Evolutionary conservation across 2,888 invertebrate species (phyloP).

Genomic region (Plagiodera versicolora): DNA sequence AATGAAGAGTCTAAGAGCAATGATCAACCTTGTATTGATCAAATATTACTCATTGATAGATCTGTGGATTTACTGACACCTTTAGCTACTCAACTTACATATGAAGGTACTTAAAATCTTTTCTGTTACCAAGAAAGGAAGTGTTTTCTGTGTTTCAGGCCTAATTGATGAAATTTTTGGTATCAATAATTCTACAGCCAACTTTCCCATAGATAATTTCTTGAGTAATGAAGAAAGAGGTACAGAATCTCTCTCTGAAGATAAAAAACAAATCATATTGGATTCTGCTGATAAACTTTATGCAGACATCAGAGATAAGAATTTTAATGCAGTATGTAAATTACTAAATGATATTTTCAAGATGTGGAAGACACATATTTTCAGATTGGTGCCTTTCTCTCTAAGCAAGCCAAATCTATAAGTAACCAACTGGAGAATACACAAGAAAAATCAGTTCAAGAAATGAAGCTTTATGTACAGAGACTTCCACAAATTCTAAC

Average conservation of each 20-base stretch:
- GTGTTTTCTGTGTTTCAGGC: constrained; percentile 49
- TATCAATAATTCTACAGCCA: constrained; percentile 78
- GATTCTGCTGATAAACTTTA: constrained; percentile 90
- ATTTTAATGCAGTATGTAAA: constrained; percentile 74
- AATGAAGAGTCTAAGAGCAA: constrained; percentile 52
- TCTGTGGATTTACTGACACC: constrained; percentile 90
- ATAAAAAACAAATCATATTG: constrained; percentile 75
- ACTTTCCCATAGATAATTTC: constrained; percentile 86
- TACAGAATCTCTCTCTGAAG: constrained; percentile 62
- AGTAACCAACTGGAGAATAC: constrained; percentile 83
- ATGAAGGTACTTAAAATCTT: constrained; percentile 65
- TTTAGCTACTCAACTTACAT: constrained; percentile 92
- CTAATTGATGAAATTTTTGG: constrained; percentile 94
- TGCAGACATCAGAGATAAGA: constrained; percentile 87
- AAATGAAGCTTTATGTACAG: constrained; percentile 91
- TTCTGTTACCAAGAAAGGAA: not conserved
- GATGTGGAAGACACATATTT: not conserved
- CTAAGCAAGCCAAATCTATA: constrained; percentile 84
- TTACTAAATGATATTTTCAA: not conserved
- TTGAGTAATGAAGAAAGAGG: constrained; percentile 66
- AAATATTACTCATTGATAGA: constrained; percentile 87
- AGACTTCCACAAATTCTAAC: constrained; percentile 84
- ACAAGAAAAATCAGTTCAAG: constrained; percentile 89
- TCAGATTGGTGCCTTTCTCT: constrained; percentile 78
- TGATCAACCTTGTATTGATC: constrained; percentile 68